A percentile compares a stretch with the other conserved stretches of the same genome.
phyloP scores from a whole-genome alignment of 2,113 vertebrate species.

The Myanophis thanlyinensis region DNA sequence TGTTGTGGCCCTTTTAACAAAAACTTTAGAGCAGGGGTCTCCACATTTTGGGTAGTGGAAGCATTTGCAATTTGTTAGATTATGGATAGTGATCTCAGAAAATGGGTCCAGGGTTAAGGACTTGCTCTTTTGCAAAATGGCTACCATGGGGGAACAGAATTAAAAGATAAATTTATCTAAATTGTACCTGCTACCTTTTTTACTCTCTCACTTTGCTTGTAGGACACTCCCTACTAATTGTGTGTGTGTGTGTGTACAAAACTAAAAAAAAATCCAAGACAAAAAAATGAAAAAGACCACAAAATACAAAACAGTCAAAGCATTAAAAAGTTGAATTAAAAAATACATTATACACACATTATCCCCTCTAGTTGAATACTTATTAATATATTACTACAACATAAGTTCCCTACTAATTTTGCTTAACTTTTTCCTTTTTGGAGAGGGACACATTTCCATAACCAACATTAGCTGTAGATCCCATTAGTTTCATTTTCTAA shows the following conservation, averaged over 20 bases:
- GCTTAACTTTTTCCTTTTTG: not conserved
- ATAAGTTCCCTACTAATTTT: not conserved
- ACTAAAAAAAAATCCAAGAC: not conserved
- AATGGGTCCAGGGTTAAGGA: not conserved
- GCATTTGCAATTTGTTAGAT: not conserved
- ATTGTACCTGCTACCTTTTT: not conserved
- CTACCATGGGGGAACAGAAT: not conserved
- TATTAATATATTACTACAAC: not conserved
- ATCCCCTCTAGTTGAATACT: not conserved
- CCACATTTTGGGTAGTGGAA: not conserved
- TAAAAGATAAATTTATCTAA: not conserved
- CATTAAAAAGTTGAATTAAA: not conserved
- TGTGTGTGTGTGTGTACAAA: too few relatives aligned
- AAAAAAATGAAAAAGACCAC: too few relatives aligned
- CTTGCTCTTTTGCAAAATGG: not conserved
- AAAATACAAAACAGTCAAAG: not conserved
- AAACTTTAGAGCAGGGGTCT: conserved; percentile 19
- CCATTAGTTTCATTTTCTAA: not conserved
- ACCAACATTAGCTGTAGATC: not conserved
- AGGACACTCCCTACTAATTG: not conserved
- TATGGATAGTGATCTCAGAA: not conserved
- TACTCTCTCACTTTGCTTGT: not conserved
- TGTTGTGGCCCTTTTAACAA: conserved; percentile 38
- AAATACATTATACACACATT: not conserved
- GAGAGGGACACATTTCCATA: not conserved